phyloP scores from a whole-genome alignment of 2,113 vertebrate species.

The Sclerurus mexicanus region DNA sequence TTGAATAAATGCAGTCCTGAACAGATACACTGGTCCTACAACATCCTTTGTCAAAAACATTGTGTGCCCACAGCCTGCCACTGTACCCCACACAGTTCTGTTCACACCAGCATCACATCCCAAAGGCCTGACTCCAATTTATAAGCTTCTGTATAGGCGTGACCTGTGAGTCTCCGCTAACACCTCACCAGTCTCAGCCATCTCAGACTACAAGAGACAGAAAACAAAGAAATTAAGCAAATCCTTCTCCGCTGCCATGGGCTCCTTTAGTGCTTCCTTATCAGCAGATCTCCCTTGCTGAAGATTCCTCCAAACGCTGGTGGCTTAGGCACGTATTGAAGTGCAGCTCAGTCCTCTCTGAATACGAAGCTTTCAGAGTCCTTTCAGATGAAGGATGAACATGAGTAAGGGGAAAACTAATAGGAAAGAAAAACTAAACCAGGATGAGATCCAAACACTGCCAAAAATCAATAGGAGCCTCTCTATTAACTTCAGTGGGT shows the following conservation, averaged over 20 bases:
- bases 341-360: not conserved
- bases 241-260: not conserved
- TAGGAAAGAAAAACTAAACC: not conserved
- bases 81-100: rapidly evolving
- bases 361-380: rapidly evolving
- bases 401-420: not conserved
- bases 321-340: not conserved
- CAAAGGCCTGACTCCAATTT: not conserved
- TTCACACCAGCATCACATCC: not conserved
- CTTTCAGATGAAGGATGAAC: not conserved
- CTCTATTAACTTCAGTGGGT: not conserved
- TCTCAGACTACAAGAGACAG: not conserved
- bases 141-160: not conserved
- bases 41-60: not conserved
- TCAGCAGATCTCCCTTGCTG: not conserved
- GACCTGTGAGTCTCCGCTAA: rapidly evolving
- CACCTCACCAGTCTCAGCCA: not conserved
- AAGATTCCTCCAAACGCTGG: not conserved
- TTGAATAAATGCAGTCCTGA: not conserved
- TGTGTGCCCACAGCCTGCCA: rapidly evolving
- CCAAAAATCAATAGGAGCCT: not conserved
- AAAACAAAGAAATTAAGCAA: not conserved
- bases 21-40: not conserved
- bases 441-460: not conserved
- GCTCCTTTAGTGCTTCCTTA: not conserved